Evolutionary conservation across 2,113 vertebrate species (phyloP).

Genomic region (Abramis brama): DNA sequence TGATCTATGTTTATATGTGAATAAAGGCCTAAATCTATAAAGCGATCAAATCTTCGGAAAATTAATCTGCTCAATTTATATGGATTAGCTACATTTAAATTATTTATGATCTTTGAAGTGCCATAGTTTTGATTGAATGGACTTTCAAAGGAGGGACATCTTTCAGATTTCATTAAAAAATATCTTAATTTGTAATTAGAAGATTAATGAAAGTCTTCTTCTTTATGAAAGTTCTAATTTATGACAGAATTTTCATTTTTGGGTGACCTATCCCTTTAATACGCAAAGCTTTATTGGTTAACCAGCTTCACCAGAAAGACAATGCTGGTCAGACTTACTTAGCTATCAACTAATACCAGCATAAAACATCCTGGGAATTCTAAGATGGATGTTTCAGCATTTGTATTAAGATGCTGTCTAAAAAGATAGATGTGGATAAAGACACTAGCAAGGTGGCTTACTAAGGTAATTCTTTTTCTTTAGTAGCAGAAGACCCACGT

Average conservation of each 20-base stretch:
- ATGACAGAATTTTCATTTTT: background rate
- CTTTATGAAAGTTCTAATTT: no score
- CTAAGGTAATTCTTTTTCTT: constrained; percentile 43
- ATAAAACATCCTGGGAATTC: background rate
- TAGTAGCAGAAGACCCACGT: constrained; percentile 40
- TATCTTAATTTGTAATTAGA: background rate
- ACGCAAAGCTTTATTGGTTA: background rate
- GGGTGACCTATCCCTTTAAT: background rate
- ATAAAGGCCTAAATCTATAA: no score
- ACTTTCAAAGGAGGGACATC: background rate
- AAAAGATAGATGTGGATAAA: background rate
- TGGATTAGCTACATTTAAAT: no score
- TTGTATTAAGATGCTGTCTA: background rate
- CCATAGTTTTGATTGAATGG: background rate
- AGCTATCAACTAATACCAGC: background rate
- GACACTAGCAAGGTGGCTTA: background rate
- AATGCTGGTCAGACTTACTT: background rate
- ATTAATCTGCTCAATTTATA: no score
- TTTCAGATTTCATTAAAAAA: background rate
- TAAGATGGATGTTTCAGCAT: background rate
- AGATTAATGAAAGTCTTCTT: background rate
- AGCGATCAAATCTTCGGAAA: no score
- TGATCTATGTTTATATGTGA: no score
- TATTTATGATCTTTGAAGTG: background rate
- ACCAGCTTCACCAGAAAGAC: no score